Percentiles rank a stretch among this genome's conserved stretches.
Evolutionary conservation across 2,113 vertebrate species (phyloP).

Genomic region (Apodemus speciosus): DNA sequence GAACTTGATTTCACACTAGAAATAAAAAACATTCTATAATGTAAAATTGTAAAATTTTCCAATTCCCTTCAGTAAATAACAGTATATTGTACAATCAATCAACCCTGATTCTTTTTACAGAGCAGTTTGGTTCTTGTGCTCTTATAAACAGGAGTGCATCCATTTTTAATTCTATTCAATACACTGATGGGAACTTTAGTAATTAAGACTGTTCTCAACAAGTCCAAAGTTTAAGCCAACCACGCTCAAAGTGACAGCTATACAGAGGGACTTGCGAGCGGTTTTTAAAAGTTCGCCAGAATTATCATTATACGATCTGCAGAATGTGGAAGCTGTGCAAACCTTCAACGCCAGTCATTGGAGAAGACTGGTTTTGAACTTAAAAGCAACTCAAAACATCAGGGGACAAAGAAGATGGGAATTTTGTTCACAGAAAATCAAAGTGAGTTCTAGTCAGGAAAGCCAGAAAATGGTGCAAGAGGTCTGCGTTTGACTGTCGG

Average conservation of each 20-base stretch:
- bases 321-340: background rate
- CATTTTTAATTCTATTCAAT: conserved; percentile 9
- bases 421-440: background rate
- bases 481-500: background rate
- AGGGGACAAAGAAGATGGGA: background rate
- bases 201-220: background rate
- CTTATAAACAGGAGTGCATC: background rate
- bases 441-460: background rate
- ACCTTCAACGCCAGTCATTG: background rate
- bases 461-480: background rate
- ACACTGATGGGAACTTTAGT: background rate
- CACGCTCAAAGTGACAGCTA: background rate
- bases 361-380: background rate
- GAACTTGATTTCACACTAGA: background rate
- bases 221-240: background rate
- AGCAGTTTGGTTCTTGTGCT: background rate
- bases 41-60: background rate
- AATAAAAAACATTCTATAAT: background rate
- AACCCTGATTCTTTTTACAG: background rate
- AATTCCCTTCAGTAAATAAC: background rate
- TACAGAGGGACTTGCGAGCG: background rate
- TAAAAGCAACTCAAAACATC: background rate
- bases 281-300: background rate
- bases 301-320: background rate
- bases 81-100: background rate